Percentiles rank a stretch among this genome's conserved stretches.
These are phyloP conservation scores for Lytechinus variegatus DNA, from an alignment of 35 echinoderm and acorn worm species.

Conservation along the genomic window DNA sequence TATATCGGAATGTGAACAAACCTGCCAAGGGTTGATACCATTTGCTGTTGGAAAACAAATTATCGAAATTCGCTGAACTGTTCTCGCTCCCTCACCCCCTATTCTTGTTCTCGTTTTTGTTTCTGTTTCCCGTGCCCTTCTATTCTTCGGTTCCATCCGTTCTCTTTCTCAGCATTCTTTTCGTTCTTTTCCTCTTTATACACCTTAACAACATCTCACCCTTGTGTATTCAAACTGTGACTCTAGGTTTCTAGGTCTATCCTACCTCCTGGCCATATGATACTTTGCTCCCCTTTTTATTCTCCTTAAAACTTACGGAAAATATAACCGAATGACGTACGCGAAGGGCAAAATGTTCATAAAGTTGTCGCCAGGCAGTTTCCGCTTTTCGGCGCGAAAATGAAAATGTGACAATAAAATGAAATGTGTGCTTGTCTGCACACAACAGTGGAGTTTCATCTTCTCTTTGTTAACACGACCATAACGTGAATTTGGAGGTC, in stretches of 20 bases:
- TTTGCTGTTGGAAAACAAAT: too few species aligned
- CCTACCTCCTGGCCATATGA: background rate
- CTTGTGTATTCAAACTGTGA: background rate
- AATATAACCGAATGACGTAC: background rate
- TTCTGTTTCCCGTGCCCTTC: background rate
- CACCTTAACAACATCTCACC: background rate
- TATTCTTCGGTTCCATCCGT: background rate
- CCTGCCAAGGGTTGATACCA: too few species aligned
- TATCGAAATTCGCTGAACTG: too few species aligned
- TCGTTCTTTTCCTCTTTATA: background rate
- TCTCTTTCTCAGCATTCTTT: background rate
- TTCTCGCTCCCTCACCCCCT: background rate
- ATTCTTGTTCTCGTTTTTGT: background rate
- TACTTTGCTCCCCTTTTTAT: background rate
- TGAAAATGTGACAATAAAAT: conserved; percentile 4
- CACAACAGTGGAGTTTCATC: background rate
- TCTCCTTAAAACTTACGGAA: background rate
- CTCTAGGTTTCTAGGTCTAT: background rate
- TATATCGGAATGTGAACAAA: too few species aligned
- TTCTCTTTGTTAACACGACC: background rate
- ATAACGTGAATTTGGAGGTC: background rate
- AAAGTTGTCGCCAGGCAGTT: background rate
- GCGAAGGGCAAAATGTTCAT: background rate
- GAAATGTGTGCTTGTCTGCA: background rate
- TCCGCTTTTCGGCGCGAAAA: background rate